Percentiles rank a stretch among this genome's conserved stretches.
These are phyloP conservation scores for Quadroppia sp. DNA, from an alignment of 2,888 invertebrate species.

Conservation along the genomic window DNA sequence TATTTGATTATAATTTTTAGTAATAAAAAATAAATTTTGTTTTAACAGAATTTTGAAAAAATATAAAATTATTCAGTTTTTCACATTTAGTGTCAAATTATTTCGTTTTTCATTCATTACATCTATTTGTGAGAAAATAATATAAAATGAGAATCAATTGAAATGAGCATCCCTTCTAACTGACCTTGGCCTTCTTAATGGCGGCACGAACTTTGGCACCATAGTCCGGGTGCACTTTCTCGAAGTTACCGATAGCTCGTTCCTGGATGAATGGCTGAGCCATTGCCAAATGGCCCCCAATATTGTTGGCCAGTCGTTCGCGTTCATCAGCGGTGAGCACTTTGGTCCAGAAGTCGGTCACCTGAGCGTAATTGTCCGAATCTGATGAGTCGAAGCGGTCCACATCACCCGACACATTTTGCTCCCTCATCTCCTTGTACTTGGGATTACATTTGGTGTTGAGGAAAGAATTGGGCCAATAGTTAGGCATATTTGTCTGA, in stretches of 20 bases:
- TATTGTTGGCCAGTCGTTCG: constrained; percentile 69
- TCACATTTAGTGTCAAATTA: too few relatives aligned
- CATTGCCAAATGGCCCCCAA: constrained; percentile 69
- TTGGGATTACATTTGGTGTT: constrained; percentile 68
- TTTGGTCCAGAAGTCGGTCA: constrained; percentile 71
- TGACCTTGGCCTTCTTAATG: constrained; percentile 35
- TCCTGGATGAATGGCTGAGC: constrained; percentile 80
- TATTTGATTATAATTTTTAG: too few relatives aligned
- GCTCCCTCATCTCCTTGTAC: constrained; percentile 61
- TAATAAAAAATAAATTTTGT: too few relatives aligned
- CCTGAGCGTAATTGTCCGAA: constrained; percentile 88
- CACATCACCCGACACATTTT: constrained; percentile 68
- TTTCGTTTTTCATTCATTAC: too few relatives aligned
- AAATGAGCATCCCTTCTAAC: too few relatives aligned
- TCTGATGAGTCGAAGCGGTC: constrained; percentile 67
- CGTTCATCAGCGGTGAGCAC: constrained; percentile 67
- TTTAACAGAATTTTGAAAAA: too few relatives aligned
- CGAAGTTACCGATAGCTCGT: constrained; percentile 76
- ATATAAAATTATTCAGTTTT: too few relatives aligned
- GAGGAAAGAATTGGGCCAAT: constrained; percentile 91
- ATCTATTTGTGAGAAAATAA: too few relatives aligned
- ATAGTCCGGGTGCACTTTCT: constrained; percentile 71
- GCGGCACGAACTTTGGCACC: constrained; percentile 58
- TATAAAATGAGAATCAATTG: too few relatives aligned
- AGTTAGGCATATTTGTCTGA: constrained; percentile 82